Percentiles rank a stretch among this genome's conserved stretches.
phyloP scores from a whole-genome alignment of 2,797 vertebrate species.

The Falco rusticolus region DNA sequence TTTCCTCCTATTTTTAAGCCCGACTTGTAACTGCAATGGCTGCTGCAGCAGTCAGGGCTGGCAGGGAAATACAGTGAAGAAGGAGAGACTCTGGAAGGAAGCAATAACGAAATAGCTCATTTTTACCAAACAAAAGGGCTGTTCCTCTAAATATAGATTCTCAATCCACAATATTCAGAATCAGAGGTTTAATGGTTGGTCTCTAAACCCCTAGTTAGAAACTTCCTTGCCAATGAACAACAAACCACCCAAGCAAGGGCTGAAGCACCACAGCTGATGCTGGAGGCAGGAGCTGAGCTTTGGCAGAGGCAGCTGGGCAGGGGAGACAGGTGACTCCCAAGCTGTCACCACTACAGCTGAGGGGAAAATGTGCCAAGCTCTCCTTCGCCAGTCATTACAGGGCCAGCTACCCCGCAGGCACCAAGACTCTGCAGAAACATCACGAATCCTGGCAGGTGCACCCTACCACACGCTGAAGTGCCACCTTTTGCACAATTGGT shows the following conservation, averaged over 20 bases:
- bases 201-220: not conserved
- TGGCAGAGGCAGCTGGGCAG: accelerated
- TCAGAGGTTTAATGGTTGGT: not conserved
- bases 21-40: not conserved
- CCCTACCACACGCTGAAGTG: not conserved
- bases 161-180: not conserved
- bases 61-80: not conserved
- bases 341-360: not conserved
- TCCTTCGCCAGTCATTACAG: accelerated
- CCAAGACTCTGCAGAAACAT: not conserved
- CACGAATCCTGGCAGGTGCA: not conserved
- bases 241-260: not conserved
- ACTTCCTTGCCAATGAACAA: not conserved
- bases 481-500: accelerated
- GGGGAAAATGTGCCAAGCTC: not conserved
- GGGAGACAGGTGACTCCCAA: not conserved
- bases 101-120: not conserved
- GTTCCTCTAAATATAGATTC: not conserved
- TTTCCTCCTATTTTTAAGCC: not conserved
- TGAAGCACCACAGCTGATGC: not conserved
- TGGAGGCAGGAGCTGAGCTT: not conserved
- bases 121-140: conserved; percentile 2
- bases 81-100: conserved; percentile 1
- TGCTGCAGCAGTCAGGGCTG: not conserved
- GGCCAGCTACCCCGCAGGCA: not conserved